These are phyloP conservation scores for Agonopterix arenella DNA, from an alignment of 2,888 invertebrate genomes.

Conservation along the genomic window DNA sequence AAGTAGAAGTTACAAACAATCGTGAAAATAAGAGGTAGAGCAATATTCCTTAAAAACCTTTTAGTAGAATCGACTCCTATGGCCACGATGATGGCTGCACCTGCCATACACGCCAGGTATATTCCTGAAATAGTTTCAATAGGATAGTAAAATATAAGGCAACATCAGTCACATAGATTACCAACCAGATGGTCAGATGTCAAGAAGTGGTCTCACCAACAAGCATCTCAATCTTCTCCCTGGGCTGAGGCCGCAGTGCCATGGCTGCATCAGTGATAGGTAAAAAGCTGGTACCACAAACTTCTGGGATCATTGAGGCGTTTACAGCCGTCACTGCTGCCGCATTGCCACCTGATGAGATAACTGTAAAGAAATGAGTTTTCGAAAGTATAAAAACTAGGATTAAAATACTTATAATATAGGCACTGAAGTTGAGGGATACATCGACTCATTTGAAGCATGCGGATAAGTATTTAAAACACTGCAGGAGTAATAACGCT, in stretches of 20 bases:
- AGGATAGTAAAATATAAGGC: too few relatives aligned
- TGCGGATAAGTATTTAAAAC: background rate
- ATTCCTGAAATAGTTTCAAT: constrained; percentile 49
- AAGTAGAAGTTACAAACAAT: too few relatives aligned
- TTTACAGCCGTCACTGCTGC: constrained; percentile 60
- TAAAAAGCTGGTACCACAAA: constrained; percentile 72
- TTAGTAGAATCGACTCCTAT: constrained; percentile 79
- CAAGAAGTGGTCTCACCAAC: constrained; percentile 37
- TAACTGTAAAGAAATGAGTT: constrained; percentile 34
- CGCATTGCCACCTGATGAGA: constrained; percentile 55
- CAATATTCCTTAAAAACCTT: constrained; percentile 41
- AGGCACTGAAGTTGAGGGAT: background rate
- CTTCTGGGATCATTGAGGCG: constrained; percentile 44
- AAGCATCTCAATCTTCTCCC: constrained; percentile 74
- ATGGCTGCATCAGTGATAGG: constrained; percentile 58
- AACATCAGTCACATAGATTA: background rate
- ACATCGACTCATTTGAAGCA: background rate
- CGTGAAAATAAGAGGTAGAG: too few relatives aligned
- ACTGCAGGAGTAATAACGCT: background rate
- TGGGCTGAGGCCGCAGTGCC: constrained; percentile 66
- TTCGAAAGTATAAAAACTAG: background rate
- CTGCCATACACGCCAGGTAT: constrained; percentile 78
- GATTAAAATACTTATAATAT: too few relatives aligned
- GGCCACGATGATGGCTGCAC: constrained; percentile 77
- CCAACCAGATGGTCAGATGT: background rate